Conservation (phyloP, 1,140 invertebrate genomes). For the Brachystomella parvula region DNA sequence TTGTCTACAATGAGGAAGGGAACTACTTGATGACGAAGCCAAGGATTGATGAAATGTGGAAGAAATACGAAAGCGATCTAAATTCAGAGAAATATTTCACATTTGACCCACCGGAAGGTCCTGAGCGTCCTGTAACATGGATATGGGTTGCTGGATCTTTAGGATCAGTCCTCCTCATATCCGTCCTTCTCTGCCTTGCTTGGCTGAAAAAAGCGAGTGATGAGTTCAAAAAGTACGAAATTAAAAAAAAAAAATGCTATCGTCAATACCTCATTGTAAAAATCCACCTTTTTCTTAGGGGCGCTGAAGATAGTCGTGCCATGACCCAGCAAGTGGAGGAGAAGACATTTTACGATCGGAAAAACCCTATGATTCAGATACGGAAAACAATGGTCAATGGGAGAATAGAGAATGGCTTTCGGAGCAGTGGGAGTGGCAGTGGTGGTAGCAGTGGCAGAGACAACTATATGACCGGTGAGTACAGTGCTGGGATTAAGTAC, state of each 20-base stretch:
- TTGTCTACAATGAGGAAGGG: background rate
- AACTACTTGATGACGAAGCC: background rate
- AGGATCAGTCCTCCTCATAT: background rate
- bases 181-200: background rate
- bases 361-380: background rate
- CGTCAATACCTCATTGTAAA: background rate
- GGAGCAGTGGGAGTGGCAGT: background rate
- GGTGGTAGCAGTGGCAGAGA: background rate
- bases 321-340: background rate
- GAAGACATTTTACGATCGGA: background rate
- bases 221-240: background rate
- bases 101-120: background rate
- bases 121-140: background rate
- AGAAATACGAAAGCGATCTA: background rate
- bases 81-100: background rate
- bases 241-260: background rate
- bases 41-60: slow-evolving; percentile 1
- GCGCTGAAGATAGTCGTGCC: background rate
- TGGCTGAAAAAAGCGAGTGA: slow-evolving; percentile 1
- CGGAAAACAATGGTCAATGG: slow-evolving; percentile 1
- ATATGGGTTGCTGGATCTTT: background rate
- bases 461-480: background rate
- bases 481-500: background rate
- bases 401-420: background rate
- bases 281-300: background rate